Base-by-base conservation (phyloP, 1,140 invertebrate genomes). In the Odontomachus brunneus region DNA sequence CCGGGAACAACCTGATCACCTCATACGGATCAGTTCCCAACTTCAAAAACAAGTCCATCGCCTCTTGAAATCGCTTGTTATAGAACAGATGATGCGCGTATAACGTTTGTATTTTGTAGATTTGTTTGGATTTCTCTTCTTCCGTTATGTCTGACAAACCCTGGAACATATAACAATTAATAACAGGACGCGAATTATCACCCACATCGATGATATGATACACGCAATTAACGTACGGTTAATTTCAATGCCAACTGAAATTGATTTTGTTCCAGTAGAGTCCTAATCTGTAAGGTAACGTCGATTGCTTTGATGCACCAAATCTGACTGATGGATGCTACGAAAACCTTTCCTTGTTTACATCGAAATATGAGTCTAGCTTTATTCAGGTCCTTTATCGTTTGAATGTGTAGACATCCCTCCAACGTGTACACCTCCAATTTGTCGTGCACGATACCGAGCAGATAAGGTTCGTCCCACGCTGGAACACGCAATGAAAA, bases 201-300 rank as follows among this genome's bases (percentile, higher is more conserved):
- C n/a, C n/a, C n/a, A n/a, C n/a, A 69, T 55, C 3, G 38, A 38
- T n/a, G 57, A 62, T 29, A 63, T 26, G 69, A 7, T 51, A 48
- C 44, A 7, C 53, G 49, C 19, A 66, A 69, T 57, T 12, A 59
- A 95, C 96, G 95, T 95, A 98, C 98, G n/a, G 97, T 98, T 76
- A 99, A 94, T 93, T 97, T 97, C 24, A 99, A 95, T n/a, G 98
- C 98, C 53, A 99, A 94, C 93, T 99, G 97, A 95, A 99, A 99
- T 89, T 99, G 97, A 94, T 99, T 99, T 86, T 97, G 96, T 84
- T 97, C 96, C 0, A 99, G 92, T 24, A 99, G 94, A 81, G 96
- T 96, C 89, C 97, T 95, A 15, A 98, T 97, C 94, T 99, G 98
- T 74, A 96, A 96, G 3, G 96, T 95, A 73, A 98, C 95, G 82